These are phyloP conservation scores for Limonius californicus DNA, from an alignment of 1,140 invertebrate species.

Conservation along the genomic window DNA sequence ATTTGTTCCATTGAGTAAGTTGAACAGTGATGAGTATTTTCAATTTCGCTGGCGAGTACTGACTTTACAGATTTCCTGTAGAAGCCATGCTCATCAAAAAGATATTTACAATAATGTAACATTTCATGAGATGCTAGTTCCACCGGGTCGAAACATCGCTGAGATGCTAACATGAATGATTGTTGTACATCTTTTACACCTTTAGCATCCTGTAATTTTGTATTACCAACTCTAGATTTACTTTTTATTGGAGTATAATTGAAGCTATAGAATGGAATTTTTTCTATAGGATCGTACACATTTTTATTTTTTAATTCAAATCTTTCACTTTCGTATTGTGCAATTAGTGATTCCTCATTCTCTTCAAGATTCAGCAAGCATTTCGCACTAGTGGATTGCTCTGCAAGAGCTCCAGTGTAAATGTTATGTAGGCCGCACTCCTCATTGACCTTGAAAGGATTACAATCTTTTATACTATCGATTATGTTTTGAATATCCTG, in stretches of 20 bases:
- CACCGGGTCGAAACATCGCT: constrained; percentile 25
- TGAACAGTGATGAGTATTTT: constrained; percentile 4
- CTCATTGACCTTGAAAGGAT: constrained; percentile 6
- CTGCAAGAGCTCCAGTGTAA: neutral
- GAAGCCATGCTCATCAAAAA: constrained; percentile 26
- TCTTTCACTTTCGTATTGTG: constrained; percentile 24
- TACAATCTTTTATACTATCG: neutral
- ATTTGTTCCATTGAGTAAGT: too few relatives aligned
- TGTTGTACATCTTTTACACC: constrained; percentile 13
- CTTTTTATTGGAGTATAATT: constrained; percentile 21
- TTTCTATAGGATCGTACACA: constrained; percentile 22
- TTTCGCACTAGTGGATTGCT: neutral
- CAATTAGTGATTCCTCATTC: constrained; percentile 17
- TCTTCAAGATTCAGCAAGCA: neutral
- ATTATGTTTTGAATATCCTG: constrained; percentile 20
- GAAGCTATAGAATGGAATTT: constrained; percentile 22
- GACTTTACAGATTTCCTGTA: constrained; percentile 28
- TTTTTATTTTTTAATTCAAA: constrained; percentile 25
- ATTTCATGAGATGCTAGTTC: constrained; percentile 27
- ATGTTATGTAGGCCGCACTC: constrained; percentile 5
- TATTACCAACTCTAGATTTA: constrained; percentile 23
- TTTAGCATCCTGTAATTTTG: constrained; percentile 27
- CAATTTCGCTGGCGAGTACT: constrained; percentile 27
- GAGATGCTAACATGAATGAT: constrained; percentile 26
- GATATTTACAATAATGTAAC: constrained; percentile 26